Percentiles rank a stretch among this genome's conserved stretches.
These are phyloP conservation scores for Drosophila percnosoma DNA, from an alignment of 2,888 invertebrate species.

Conservation along the genomic window DNA sequence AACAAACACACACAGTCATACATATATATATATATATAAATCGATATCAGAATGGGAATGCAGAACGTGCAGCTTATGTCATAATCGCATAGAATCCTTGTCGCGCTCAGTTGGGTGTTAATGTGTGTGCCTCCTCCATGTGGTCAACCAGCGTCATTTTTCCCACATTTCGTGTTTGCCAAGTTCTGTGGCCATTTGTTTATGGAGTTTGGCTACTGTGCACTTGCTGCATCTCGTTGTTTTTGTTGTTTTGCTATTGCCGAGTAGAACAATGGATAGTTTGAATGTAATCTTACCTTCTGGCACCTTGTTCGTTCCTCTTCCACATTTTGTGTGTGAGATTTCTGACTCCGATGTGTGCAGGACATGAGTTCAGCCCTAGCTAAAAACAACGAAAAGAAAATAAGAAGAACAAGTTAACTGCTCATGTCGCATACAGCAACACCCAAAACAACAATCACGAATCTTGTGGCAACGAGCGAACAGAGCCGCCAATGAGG, in stretches of 20 bases:
- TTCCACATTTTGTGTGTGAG: conserved; percentile 36
- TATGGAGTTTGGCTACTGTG: conserved; percentile 66
- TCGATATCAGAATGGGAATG: conserved; percentile 39
- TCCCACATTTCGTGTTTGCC: conserved; percentile 67
- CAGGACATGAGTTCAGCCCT: conserved; percentile 65
- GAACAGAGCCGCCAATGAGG: conserved; percentile 80
- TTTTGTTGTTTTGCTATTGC: conserved; percentile 3
- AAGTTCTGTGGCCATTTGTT: conserved; percentile 71
- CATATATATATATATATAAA: neutral
- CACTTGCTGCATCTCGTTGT: conserved; percentile 42
- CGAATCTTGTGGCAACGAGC: conserved; percentile 67
- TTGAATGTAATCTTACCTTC: conserved; percentile 68
- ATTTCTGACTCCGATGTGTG: conserved; percentile 53
- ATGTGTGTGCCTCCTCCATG: conserved; percentile 53
- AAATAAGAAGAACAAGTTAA: conserved; percentile 22
- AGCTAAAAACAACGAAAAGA: neutral
- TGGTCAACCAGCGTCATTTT: conserved; percentile 53
- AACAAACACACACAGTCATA: conserved; percentile 20
- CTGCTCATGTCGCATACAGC: conserved; percentile 35
- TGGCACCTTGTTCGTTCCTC: conserved; percentile 4
- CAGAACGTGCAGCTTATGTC: conserved; percentile 79
- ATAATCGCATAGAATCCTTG: conserved; percentile 67
- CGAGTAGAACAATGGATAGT: conserved; percentile 74
- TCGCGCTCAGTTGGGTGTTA: conserved; percentile 62
- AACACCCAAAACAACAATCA: conserved; percentile 55